Base-by-base conservation (phyloP, 2,888 invertebrate species). In the Leucophora obtusa region DNA sequence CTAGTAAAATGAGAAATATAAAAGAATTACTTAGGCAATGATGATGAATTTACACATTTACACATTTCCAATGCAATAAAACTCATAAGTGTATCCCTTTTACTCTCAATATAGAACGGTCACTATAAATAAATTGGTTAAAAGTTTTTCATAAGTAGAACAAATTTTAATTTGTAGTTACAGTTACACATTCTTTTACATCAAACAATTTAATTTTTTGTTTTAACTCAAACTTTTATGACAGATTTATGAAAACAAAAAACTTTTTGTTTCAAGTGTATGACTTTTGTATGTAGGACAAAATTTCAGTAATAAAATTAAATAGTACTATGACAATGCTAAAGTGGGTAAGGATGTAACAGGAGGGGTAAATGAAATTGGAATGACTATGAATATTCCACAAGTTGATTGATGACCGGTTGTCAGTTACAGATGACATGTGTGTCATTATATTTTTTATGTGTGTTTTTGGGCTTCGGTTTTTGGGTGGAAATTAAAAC, bases 381-480 rank as follows among this genome's bases (percentile, higher is more conserved):
- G 50, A 50, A 56, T 62, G 62, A 75, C 56, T 63, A 50, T 69
- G 17, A 24, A 63, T 35, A 69, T 62, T 69, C 47, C 38, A 62
- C 69, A 58, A 75, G 56, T 69, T 75, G 75, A 75, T 75, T 75
- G 69, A 75, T 75, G 69, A 60, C 75, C 68, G 69, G 21, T 50
- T 75, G 75, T 58, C 75, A 69, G 47, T 75, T 56, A 69, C 75
- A 75, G 56, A 56, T 75, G 75, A 75, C 69, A 69, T 63, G 69
- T 69, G 21, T 75, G 50, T 65, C 65, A 66, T 66, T 73, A 38
- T 73, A 73, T 66, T 65, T 59, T 38, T 59, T 73, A 24, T 38
- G 53, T 59, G 7, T 38, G 35, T 15, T 11, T 50, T 50, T 3
- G 21, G 21, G 7, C 24, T 47, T 11, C 6, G n/a, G 9, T 60